Evolutionary conservation across 2,888 invertebrate genomes (phyloP).

Genomic region (Parnassius mnemosyne): DNA sequence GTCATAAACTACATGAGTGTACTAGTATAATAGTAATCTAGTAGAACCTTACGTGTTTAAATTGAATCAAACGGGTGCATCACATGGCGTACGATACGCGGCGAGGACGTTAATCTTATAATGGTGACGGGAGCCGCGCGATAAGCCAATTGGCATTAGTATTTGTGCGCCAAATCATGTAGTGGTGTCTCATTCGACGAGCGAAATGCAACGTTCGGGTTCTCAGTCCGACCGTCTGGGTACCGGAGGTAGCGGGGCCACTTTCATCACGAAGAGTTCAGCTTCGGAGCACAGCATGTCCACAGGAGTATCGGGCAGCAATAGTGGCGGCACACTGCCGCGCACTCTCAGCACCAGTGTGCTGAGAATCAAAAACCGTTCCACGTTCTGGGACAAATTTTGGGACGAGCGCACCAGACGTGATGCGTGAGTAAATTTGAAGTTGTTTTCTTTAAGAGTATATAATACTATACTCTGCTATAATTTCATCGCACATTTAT

Average conservation of each 20-base stretch:
- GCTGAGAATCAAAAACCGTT: slow-evolving; percentile 87
- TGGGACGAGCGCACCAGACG: slow-evolving; percentile 85
- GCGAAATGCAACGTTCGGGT: slow-evolving; percentile 75
- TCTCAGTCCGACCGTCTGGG: slow-evolving; percentile 80
- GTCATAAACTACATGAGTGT: not conserved
- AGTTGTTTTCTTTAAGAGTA: not conserved
- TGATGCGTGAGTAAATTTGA: slow-evolving; percentile 82
- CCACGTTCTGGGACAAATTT: slow-evolving; percentile 92
- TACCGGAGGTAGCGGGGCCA: slow-evolving; percentile 49
- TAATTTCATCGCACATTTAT: too few species aligned
- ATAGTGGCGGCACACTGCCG: slow-evolving; percentile 79
- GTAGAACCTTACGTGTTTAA: not conserved
- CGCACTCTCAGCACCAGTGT: slow-evolving; percentile 90
- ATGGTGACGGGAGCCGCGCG: slow-evolving; percentile 34
- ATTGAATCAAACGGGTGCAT: slow-evolving; percentile 18
- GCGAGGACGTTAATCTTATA: slow-evolving; percentile 33
- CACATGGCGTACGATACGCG: slow-evolving; percentile 35
- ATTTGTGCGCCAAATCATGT: slow-evolving; percentile 35
- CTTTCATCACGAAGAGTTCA: slow-evolving; percentile 70
- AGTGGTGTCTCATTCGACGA: slow-evolving; percentile 37
- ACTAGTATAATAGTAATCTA: slow-evolving; percentile 6
- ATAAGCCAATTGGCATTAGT: slow-evolving; percentile 29
- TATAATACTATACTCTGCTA: too few species aligned
- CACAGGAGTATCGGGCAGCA: slow-evolving; percentile 72
- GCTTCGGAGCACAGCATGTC: slow-evolving; percentile 78